Base-by-base conservation (phyloP, 2,113 vertebrate species). In the Serinus canaria region DNA sequence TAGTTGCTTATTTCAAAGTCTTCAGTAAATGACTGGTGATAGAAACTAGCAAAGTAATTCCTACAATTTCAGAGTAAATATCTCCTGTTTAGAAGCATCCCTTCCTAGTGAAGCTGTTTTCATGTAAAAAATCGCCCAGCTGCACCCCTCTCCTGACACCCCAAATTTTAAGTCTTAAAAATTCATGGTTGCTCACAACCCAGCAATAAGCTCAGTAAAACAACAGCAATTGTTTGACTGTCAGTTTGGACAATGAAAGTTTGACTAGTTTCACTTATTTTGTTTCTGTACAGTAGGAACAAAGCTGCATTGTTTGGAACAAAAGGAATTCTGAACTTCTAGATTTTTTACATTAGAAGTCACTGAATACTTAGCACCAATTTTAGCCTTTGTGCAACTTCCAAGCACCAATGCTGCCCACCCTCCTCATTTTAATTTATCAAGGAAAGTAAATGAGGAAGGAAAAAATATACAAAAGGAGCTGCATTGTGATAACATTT, bases 201-300 rank as follows among this genome's bases (percentile, higher is more conserved):
- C 70, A 68, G 52, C 30, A 68, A 79, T 87, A 87, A 76, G 49
- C 37, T 17, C 83, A 64, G 24, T 49, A 53, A 68, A 85, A 86
- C 87, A 96, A 43, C 69, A 83, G 77, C 89, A 92, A 90, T 87
- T 80, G 78, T 91, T 89, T 63, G 37, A 30, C 53, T 70, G 75
- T 72, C 72, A 64, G 77, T 88, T 30, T 41, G 59, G 59, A 92
- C 67, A 94, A 96, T 63, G 62, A 39, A 96, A 97, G 77, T 95
- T 94, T 92, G 85, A 93, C 56, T 75, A 89, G 92, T 93, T 92
- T 93, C 90, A 94, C 76, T 96, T 80, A 96, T 70, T 95, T 97
- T 80, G 92, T 93, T 93, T 86, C 86, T 90, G 73, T 56, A 89
- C 62, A 52, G 47, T 18, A 41, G 49, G 60, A 93, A 96, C 92